Conservation (phyloP, 2,113 vertebrate genomes). For the Glaucidium brasilianum region DNA sequence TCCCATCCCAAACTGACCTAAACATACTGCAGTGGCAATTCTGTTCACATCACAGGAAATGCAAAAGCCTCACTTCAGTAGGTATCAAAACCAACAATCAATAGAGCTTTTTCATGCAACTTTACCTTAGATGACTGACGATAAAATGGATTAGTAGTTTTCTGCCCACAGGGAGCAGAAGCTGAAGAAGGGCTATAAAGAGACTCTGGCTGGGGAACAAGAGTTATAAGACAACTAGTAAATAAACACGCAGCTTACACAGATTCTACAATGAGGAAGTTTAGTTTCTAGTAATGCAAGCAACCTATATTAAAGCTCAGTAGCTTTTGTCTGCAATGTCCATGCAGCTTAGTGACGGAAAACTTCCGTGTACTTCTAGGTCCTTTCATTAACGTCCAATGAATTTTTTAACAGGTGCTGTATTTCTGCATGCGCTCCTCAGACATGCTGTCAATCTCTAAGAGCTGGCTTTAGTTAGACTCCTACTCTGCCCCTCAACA, state of each 20-base stretch:
- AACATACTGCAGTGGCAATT: neutral
- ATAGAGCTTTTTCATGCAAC: slow-evolving; percentile 47
- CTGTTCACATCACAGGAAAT: slow-evolving; percentile 44
- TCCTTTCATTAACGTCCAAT: neutral
- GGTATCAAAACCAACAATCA: slow-evolving; percentile 24
- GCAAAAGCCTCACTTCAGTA: neutral
- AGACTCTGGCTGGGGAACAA: slow-evolving; percentile 74
- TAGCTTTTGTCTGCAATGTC: slow-evolving; percentile 38
- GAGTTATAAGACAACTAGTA: slow-evolving; percentile 60
- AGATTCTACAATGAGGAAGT: slow-evolving; percentile 14
- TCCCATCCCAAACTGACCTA: neutral
- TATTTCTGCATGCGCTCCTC: slow-evolving; percentile 47
- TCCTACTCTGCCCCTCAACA: slow-evolving; percentile 38
- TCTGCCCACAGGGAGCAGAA: slow-evolving; percentile 71
- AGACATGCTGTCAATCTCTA: slow-evolving; percentile 41
- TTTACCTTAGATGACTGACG: slow-evolving; percentile 75
- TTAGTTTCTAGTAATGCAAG: slow-evolving; percentile 40
- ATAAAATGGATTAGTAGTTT: slow-evolving; percentile 75
- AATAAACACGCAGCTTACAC: slow-evolving; percentile 42
- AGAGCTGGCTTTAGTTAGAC: slow-evolving; percentile 18
- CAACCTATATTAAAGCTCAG: slow-evolving; percentile 17
- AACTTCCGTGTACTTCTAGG: neutral
- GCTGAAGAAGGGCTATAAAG: slow-evolving; percentile 69
- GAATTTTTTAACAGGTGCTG: slow-evolving; percentile 39
- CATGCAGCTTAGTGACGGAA: slow-evolving; percentile 29